phyloP scores from a whole-genome alignment of 2,888 invertebrate species.

The Stegana nigrithorax region DNA sequence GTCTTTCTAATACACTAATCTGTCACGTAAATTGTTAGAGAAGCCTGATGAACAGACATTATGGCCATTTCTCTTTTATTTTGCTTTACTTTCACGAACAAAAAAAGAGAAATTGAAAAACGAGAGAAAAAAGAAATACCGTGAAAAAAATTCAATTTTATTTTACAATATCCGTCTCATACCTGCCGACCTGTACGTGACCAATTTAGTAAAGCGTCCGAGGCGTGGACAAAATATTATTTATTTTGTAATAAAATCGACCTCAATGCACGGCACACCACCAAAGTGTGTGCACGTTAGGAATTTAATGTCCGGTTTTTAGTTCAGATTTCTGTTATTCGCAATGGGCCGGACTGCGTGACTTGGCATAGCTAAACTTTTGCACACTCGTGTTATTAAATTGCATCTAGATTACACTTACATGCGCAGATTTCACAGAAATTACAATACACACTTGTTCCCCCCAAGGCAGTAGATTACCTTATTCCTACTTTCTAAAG shows the following conservation, averaged over 20 bases:
- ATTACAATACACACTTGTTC: too few species aligned
- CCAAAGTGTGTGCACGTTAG: background rate
- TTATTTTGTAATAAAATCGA: slow-evolving; percentile 50
- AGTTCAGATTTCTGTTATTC: slow-evolving; percentile 2
- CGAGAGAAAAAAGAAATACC: background rate
- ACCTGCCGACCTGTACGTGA: slow-evolving; percentile 8
- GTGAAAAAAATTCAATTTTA: slow-evolving; percentile 49
- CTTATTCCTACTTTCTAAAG: too few species aligned
- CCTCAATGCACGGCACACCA: too few species aligned
- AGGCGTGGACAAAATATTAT: slow-evolving; percentile 37
- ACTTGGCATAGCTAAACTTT: too few species aligned
- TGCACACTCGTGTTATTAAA: too few species aligned
- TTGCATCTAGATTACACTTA: too few species aligned
- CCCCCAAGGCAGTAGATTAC: too few species aligned
- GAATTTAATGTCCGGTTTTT: slow-evolving; percentile 14
- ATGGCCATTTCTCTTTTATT: slow-evolving; percentile 54
- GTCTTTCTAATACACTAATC: slow-evolving; percentile 36
- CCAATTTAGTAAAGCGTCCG: slow-evolving; percentile 10
- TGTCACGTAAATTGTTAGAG: slow-evolving; percentile 55
- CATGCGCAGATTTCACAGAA: too few species aligned
- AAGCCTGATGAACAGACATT: slow-evolving; percentile 53
- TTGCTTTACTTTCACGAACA: background rate
- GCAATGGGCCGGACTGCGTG: background rate
- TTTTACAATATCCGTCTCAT: slow-evolving; percentile 55
- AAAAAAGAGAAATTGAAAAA: too few species aligned